These are phyloP conservation scores for Elysia crispata DNA, from an alignment of 2,888 invertebrate genomes.

Conservation along the genomic window DNA sequence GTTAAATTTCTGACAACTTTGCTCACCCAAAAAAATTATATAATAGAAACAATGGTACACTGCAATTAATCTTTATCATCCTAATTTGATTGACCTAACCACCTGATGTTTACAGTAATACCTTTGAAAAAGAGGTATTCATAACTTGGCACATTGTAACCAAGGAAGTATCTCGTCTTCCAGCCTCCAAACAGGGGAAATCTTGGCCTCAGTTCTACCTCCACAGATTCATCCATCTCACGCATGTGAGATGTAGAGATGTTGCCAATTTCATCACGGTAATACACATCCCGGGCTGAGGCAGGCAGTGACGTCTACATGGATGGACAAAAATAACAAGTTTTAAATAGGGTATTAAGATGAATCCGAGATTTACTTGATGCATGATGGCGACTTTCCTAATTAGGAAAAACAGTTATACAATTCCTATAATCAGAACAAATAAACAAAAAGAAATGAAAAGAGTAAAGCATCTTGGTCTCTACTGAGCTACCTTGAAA, in stretches of 20 bases:
- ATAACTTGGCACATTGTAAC: constrained; percentile 98
- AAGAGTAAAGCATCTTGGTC: background rate
- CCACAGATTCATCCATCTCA: constrained; percentile 92
- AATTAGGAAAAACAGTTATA: background rate
- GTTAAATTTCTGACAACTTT: too few relatives aligned
- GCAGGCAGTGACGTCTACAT: constrained; percentile 83
- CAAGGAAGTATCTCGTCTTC: constrained; percentile 97
- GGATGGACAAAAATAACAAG: background rate
- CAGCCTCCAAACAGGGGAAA: constrained; percentile 99
- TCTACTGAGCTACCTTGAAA: constrained; percentile 84
- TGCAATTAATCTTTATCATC: too few relatives aligned
- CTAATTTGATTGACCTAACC: too few relatives aligned
- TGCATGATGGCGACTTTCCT: background rate
- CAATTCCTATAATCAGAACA: too few relatives aligned
- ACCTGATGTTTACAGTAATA: constrained; percentile 45
- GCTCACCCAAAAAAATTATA: too few relatives aligned
- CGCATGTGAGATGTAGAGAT: constrained; percentile 97
- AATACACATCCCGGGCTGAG: constrained; percentile 96
- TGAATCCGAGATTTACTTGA: background rate
- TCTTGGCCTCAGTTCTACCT: constrained; percentile 95
- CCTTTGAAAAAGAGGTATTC: constrained; percentile 93
- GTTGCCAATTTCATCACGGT: constrained; percentile 97
- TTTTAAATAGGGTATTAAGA: background rate
- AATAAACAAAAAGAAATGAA: constrained; percentile 2
- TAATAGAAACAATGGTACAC: too few relatives aligned